phyloP scores from a whole-genome alignment of 2,797 vertebrate genomes.

The Fratercula arctica region DNA sequence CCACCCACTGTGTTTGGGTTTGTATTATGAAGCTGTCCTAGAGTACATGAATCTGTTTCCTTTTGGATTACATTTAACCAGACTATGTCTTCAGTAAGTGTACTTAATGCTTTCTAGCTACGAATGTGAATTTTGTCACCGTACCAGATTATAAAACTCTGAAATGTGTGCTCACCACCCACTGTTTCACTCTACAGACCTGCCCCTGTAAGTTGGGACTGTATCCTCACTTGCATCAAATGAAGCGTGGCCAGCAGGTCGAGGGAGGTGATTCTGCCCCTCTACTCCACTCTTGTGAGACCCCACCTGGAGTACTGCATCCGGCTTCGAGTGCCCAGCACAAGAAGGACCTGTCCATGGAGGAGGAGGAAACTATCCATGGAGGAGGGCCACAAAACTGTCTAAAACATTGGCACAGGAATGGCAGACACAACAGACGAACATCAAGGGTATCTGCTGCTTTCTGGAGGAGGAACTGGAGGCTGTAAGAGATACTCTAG shows the following conservation, averaged over 20 bases:
- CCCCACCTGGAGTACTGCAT: accelerated
- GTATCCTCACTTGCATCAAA: neutral
- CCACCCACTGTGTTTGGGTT: neutral
- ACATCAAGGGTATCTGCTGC: neutral
- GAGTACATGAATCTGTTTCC: neutral
- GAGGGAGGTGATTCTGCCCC: neutral
- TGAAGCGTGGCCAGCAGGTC: accelerated
- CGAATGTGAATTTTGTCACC: neutral
- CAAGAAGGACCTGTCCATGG: neutral
- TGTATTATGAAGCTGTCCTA: neutral
- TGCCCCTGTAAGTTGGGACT: neutral
- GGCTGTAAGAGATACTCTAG: neutral
- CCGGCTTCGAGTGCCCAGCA: neutral
- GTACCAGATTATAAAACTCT: neutral
- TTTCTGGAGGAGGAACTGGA: neutral
- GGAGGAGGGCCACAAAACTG: accelerated
- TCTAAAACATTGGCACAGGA: neutral
- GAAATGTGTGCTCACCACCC: neutral
- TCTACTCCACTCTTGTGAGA: neutral
- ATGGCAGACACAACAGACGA: neutral
- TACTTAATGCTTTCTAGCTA: neutral
- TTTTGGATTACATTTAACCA: neutral
- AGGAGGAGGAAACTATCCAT: no score
- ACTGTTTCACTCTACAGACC: neutral
- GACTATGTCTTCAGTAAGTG: neutral